phyloP scores from a whole-genome alignment of 2,797 vertebrate genomes.

The Potorous gilbertii region DNA sequence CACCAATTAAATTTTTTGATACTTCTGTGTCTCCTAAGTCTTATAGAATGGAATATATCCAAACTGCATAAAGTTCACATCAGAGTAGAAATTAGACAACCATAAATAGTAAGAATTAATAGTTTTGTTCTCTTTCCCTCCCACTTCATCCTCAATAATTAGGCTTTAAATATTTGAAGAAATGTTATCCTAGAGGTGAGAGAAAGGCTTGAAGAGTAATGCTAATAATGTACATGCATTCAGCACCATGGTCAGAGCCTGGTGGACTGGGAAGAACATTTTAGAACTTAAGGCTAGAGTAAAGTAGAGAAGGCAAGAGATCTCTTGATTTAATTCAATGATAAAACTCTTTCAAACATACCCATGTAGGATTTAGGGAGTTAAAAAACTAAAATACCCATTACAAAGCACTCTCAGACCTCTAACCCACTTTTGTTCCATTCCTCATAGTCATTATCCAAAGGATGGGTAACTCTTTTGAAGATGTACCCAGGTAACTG shows the following conservation, averaged over 20 bases:
- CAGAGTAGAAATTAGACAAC: neutral
- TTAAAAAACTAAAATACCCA: neutral
- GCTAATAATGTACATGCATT: neutral
- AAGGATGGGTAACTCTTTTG: neutral
- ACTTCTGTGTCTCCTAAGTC: neutral
- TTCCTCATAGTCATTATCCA: neutral
- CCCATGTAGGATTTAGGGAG: neutral
- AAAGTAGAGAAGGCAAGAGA: neutral
- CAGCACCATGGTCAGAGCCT: conserved; percentile 79
- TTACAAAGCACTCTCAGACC: neutral
- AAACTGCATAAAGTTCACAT: neutral
- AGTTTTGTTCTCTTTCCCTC: neutral
- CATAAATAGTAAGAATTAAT: neutral
- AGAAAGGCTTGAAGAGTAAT: neutral
- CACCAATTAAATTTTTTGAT: neutral
- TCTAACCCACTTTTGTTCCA: neutral
- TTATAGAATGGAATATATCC: neutral
- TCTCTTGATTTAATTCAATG: neutral
- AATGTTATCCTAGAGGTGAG: neutral
- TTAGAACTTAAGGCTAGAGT: neutral
- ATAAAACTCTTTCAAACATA: neutral
- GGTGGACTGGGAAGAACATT: neutral
- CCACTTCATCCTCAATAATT: neutral
- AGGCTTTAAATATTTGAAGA: neutral
- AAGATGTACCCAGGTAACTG: neutral